Conservation (phyloP, 2,113 vertebrate genomes). For the Corythoichthys haematopterus region DNA sequence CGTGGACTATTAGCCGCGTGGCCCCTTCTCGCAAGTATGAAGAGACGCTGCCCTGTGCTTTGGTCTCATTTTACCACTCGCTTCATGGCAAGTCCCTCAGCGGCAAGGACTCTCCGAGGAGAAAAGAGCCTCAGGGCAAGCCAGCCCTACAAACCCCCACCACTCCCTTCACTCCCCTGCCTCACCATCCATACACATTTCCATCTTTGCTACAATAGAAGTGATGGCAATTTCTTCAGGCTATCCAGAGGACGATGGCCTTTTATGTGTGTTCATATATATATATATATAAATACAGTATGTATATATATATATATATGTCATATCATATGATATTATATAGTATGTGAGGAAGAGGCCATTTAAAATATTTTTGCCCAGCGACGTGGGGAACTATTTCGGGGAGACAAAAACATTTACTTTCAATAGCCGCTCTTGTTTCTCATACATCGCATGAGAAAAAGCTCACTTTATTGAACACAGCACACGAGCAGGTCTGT, state of each 20-base stretch:
- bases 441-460: no score
- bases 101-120: conserved; percentile 45
- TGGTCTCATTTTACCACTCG: conserved; percentile 49
- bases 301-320: no score
- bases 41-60: conserved; percentile 44
- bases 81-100: conserved; percentile 39
- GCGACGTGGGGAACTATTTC: no score
- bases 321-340: no score
- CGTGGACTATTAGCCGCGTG: conserved; percentile 53
- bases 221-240: conserved; percentile 54
- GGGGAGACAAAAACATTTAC: no score
- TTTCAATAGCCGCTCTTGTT: no score
- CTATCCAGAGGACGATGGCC: conserved; percentile 33
- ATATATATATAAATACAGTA: no score
- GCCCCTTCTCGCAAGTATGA: conserved; percentile 40
- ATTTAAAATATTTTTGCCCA: no score
- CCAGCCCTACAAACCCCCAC: conserved; percentile 5
- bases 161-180: conserved; percentile 20
- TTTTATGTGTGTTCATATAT: background rate
- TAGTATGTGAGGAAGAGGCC: no score
- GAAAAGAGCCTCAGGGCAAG: conserved; percentile 50
- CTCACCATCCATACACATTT: conserved; percentile 44
- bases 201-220: conserved; percentile 50
- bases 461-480: no score
- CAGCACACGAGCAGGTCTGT: no score